Conservation (phyloP, 2,797 vertebrate species). For the Delichon dasypus region DNA sequence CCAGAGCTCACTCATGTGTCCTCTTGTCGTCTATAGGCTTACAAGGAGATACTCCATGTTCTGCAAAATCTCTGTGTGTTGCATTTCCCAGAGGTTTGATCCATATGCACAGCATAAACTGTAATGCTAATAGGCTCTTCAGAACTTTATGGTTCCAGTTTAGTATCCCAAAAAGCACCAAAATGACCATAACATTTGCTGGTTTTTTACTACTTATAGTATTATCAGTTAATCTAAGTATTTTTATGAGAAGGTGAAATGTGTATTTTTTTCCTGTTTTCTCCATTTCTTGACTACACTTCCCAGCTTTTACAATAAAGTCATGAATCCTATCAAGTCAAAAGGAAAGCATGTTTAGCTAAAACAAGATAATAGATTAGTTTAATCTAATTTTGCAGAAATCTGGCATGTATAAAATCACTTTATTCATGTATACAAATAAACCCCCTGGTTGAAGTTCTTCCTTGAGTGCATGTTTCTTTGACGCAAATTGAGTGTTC, state of each 20-base stretch:
- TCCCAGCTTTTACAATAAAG: not conserved
- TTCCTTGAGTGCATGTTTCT: not conserved
- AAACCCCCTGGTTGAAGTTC: not conserved
- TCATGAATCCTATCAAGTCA: not conserved
- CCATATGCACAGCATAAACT: not conserved
- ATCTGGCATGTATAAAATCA: not conserved
- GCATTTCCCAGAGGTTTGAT: not conserved
- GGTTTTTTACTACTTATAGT: not conserved
- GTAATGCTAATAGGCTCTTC: not conserved
- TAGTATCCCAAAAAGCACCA: not conserved
- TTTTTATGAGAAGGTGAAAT: not conserved
- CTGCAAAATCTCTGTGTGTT: not conserved
- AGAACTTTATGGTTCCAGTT: not conserved
- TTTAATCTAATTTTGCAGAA: not conserved
- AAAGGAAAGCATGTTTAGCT: not conserved
- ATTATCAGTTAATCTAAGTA: not conserved
- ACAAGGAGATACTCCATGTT: not conserved
- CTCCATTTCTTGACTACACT: not conserved
- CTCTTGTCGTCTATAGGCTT: not conserved
- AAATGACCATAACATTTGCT: not conserved
- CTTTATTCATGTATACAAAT: not conserved
- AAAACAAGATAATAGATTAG: not conserved
- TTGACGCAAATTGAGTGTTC: not conserved
- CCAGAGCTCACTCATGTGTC: accelerated
- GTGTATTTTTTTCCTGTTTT: not conserved